Evolutionary conservation across 2,797 vertebrate genomes (phyloP), one percentile per base, ranked within the genome.

Genomic region (Botia kubotai): DNA sequence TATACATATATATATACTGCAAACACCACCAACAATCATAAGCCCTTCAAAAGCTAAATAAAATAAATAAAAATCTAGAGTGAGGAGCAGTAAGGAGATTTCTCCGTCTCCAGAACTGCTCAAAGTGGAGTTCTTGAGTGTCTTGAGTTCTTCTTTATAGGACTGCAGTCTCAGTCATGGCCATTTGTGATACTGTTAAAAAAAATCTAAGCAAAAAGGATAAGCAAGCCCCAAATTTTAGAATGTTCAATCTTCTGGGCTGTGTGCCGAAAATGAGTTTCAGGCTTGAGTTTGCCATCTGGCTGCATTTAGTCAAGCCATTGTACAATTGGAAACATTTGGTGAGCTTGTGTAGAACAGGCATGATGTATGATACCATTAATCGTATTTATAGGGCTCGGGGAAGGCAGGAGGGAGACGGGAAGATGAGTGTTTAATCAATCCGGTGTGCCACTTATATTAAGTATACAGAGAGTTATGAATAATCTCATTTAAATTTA

Each of bases 321-420:
- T 74, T 14, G 53, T 46, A 36, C 12, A 78, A 17, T 16, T 70
- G 55, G 23, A 50, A 78, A 50, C 55, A 70, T 12, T 77, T 77
- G 53, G 53, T 13, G 7, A 8, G 26, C 75, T 57, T 43, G 53
- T 76, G 50, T 58, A 10, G 16, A 69, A 23, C 3, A 57, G 66
- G 17, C 76, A 17, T 78, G 39, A 17, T 3, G 10, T 68, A 17
- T 29, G 39, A 77, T 68, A 52, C 62, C 48, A 53, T 72, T 29
- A 33, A 43, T 73, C 58, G 70, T 71, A 74, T 80, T 82, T 84
- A 67, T 80, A 63, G 71, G 16, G 53, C 19, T 69, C 1, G 3
- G 46, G 53, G 26, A 62, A 55, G 67, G 68, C 72, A 16, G 53
- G 14, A 29, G 36, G 16, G 1, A 58, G 53, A 69, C 36, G 46